Base-by-base conservation (phyloP, 1,140 invertebrate genomes). In the Drosophila kikkawai region DNA sequence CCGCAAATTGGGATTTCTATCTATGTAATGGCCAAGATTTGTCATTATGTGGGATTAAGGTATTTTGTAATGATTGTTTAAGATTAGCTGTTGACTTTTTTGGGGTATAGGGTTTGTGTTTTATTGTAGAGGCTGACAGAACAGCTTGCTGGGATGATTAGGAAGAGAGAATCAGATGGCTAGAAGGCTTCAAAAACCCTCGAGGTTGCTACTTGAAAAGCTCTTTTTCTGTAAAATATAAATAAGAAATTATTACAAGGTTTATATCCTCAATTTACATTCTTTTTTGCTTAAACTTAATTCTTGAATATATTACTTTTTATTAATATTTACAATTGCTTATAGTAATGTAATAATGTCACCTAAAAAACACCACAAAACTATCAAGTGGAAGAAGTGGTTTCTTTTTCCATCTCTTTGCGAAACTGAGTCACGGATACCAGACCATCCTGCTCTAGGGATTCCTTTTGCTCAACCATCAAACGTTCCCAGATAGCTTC, bases 371-470 rank as follows among this genome's bases (percentile, higher is more conserved):
- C 26, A 29, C 26, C 26, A 29, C 26, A 29, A 29, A 29, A 29
- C 26, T 29, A 17, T 36, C 26, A 61, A 17, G 11, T 26, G 6
- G 45, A 15, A 7, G 17, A 3, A 26, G 8, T 3, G 8, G 3
- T 36, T 8, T 61, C 7, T 1, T n/a, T 32, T 5, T 19, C 11
- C 64, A 84, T 78, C 3, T 29, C 26, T 7, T 61, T 29, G 1
- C 82, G 82, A 41, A 85, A 81, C 55, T 85, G 82, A 15, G 26
- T 32, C 0, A 85, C 82, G 5, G 82, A 81, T 15, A 66, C 56
- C 36, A 61, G 1, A 0, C 42, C 60, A 15, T 70, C 37, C 29
- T 75, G 81, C 2, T 78, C 42, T 15, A 36, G 19, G 11, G 61
- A 0, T 17, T 19, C 1, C 3, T 63, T 42, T 6, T 67, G 12